Percentiles rank a stretch among this genome's conserved stretches.
Evolutionary conservation across 2,888 invertebrate genomes (phyloP).

Genomic region (Hirtodrosophila trivittata): DNA sequence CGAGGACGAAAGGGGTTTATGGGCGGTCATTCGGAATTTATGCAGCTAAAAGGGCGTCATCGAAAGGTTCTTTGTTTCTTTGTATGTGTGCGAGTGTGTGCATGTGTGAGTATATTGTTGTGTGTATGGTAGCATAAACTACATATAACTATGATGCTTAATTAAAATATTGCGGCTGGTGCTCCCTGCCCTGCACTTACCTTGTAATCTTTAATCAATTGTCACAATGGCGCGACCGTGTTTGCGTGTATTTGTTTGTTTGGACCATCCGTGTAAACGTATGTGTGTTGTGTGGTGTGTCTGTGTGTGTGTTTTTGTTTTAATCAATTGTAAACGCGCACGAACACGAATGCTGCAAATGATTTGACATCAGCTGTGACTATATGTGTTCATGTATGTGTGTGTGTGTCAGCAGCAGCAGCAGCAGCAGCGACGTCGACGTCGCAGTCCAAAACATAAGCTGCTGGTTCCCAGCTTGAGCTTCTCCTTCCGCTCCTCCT

Average conservation of each 20-base stretch:
- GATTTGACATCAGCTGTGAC: slow-evolving; percentile 71
- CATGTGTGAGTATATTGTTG: not conserved
- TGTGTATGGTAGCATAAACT: slow-evolving; percentile 27
- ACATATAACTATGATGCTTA: slow-evolving; percentile 42
- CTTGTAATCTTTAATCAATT: slow-evolving; percentile 74
- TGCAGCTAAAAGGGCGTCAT: slow-evolving; percentile 69
- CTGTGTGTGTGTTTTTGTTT: slow-evolving; percentile 68
- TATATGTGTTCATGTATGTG: slow-evolving; percentile 33
- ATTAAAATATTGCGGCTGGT: slow-evolving; percentile 48
- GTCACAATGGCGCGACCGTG: slow-evolving; percentile 54
- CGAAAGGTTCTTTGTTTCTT: slow-evolving; percentile 25
- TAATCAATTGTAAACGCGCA: slow-evolving; percentile 74
- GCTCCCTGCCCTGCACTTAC: slow-evolving; percentile 52
- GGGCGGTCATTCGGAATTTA: slow-evolving; percentile 45
- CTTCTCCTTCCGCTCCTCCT: slow-evolving; percentile 25
- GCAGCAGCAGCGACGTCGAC: slow-evolving; percentile 51
- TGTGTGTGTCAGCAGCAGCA: slow-evolving; percentile 42
- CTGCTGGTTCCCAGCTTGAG: slow-evolving; percentile 46
- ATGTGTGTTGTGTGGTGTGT: slow-evolving; percentile 23
- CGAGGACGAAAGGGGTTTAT: slow-evolving; percentile 2
- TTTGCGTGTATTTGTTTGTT: slow-evolving; percentile 22
- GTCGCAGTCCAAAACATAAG: slow-evolving; percentile 54
- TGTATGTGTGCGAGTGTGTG: slow-evolving; percentile 4
- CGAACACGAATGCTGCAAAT: slow-evolving; percentile 68
- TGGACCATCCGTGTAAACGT: not conserved